Evolutionary conservation across 2,888 invertebrate species (phyloP), one percentile per base, ranked within the genome.

Genomic region (Lasius fuliginosus): DNA sequence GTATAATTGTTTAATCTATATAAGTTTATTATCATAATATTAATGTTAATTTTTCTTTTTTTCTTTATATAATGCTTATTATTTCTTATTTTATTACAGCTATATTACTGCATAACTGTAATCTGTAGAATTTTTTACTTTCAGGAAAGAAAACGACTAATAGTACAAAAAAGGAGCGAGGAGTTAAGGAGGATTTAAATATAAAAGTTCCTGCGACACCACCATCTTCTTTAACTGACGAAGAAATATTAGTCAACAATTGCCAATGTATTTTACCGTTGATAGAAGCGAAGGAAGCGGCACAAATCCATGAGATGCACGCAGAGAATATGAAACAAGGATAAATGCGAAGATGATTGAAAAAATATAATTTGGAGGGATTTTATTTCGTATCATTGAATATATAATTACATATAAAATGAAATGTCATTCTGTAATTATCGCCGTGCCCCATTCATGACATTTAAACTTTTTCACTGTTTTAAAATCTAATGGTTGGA

Each of bases 381-480:
- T 53, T 71, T 68, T 62, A 81, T 71, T 71, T 71, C 3, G 11
- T 46, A n/a, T 30, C 5, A 3, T 49, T 60, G 40, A 30, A 42
- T 5, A 76, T 49, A 49, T 49, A 49, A 18, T 18, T 49, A 49
- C 5, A 84, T 67, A 69, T 30, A 65, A 33, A 36, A 46, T 69
- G 60, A 15, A 67, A 67, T 30, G 8, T 91, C 68, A 90, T 27
- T 90, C 58, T 12, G 92, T 91, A 58, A 92, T 86, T 73, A 95
- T 85, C 33, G 93, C 89, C 8, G 94, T 93, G 9, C 94, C 93
- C 94, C 95, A 95, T 73, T 94, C 94, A 15, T 91, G 91, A 83
- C 95, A 95, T 84, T 94, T 93, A 75, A 95, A 90, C 87, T 94
- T 91, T 83, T 86, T 83, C 23, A 94, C 89, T 53, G 11, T 85